phyloP scores from a whole-genome alignment of 2,797 vertebrate genomes.

The Rallus crepitans region DNA sequence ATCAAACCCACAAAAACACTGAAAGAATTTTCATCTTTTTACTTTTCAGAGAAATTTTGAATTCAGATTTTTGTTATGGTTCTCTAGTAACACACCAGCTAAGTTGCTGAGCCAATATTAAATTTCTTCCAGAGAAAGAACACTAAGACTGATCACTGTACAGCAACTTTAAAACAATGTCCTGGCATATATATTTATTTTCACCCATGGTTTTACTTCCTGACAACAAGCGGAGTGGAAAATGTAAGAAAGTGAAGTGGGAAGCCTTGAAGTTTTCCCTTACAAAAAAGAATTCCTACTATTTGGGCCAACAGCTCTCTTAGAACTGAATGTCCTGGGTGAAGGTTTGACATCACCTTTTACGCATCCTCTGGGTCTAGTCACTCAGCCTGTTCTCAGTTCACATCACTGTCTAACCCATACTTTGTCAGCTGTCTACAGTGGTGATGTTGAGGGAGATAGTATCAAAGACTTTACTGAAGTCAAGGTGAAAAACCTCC shows the following conservation, averaged over 20 bases:
- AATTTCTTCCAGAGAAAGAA: slow-evolving; percentile 15
- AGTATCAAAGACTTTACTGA: not conserved
- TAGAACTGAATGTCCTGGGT: not conserved
- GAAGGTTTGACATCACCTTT: not conserved
- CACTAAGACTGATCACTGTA: not conserved
- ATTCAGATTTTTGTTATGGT: not conserved
- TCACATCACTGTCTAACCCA: not conserved
- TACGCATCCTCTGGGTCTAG: not conserved
- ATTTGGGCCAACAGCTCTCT: not conserved
- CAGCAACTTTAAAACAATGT: slow-evolving; percentile 19
- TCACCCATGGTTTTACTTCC: not conserved
- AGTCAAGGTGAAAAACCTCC: not conserved
- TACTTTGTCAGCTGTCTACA: not conserved
- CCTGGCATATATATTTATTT: not conserved
- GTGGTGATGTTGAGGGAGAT: not conserved
- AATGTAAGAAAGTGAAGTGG: slow-evolving; percentile 3
- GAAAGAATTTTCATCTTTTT: not conserved
- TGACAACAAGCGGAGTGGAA: slow-evolving; percentile 30
- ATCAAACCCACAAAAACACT: not conserved
- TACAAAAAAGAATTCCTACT: not conserved
- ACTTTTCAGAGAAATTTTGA: not conserved
- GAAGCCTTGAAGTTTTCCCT: not conserved
- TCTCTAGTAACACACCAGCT: not conserved
- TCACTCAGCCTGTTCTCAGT: not conserved
- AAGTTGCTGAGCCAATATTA: not conserved